Conservation (phyloP, 2,888 invertebrate genomes). For the Plebejus melissa region DNA sequence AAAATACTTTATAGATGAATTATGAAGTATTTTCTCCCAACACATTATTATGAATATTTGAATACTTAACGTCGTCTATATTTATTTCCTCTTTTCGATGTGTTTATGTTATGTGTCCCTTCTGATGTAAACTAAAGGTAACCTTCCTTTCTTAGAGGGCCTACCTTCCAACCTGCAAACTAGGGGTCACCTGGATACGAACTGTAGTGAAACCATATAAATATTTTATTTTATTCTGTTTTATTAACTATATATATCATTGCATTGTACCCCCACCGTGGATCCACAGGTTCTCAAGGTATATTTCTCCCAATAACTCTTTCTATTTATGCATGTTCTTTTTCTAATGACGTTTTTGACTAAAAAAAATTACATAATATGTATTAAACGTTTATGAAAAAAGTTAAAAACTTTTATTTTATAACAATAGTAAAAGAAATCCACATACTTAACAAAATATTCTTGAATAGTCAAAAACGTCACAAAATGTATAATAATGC, state of each 20-base stretch:
- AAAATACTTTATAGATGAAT: constrained; percentile 9
- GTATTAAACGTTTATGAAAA: not conserved
- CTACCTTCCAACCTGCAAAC: constrained; percentile 47
- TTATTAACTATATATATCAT: constrained; percentile 72
- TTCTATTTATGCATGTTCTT: constrained; percentile 70
- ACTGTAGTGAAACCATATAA: constrained; percentile 55
- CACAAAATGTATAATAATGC: constrained; percentile 33
- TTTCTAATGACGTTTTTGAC: constrained; percentile 37
- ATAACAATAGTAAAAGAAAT: not conserved
- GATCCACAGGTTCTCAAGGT: constrained; percentile 81
- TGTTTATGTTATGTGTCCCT: constrained; percentile 68
- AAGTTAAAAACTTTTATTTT: not conserved
- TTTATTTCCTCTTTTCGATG: constrained; percentile 63
- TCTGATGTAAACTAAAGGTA: constrained; percentile 55
- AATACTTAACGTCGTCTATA: constrained; percentile 50
- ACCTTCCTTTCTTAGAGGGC: constrained; percentile 57
- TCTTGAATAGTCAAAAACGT: constrained; percentile 7
- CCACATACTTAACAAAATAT: not conserved
- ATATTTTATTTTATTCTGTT: constrained; percentile 62
- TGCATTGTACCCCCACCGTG: constrained; percentile 76
- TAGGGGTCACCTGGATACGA: constrained; percentile 70
- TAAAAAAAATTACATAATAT: not conserved
- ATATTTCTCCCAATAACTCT: constrained; percentile 75
- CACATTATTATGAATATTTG: constrained; percentile 32
- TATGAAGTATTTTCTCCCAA: constrained; percentile 21